phyloP scores from a whole-genome alignment of 2,113 vertebrate genomes.

The Elanoides forficatus region DNA sequence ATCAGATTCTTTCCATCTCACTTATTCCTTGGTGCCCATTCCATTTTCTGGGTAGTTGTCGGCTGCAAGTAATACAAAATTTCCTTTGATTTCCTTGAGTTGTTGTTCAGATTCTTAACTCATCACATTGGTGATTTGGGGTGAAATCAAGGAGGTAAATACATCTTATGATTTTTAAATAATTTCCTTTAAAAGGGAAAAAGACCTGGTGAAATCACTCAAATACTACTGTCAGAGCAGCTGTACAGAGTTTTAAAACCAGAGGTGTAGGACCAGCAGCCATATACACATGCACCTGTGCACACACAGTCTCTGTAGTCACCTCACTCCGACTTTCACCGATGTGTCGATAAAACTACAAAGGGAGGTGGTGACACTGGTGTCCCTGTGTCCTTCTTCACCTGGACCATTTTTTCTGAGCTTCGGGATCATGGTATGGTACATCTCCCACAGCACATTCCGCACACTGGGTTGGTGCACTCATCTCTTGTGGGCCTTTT shows the following conservation, averaged over 20 bases:
- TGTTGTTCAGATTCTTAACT: not conserved
- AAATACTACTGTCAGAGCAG: not conserved
- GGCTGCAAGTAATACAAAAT: not conserved
- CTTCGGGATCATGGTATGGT: not conserved
- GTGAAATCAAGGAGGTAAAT: not conserved
- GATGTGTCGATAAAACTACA: not conserved
- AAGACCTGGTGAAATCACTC: not conserved
- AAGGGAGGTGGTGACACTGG: not conserved
- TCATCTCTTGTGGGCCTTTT: not conserved
- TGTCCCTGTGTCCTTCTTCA: not conserved
- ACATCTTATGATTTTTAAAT: not conserved
- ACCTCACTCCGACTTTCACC: not conserved
- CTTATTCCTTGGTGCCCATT: not conserved
- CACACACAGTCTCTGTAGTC: not conserved
- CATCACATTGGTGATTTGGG: not conserved
- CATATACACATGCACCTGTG: not conserved
- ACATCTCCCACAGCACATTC: not conserved
- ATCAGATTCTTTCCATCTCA: constrained; percentile 29
- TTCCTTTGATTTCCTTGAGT: not conserved
- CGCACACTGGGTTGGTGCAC: not conserved
- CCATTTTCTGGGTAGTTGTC: not conserved
- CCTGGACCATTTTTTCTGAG: not conserved
- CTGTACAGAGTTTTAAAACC: not conserved
- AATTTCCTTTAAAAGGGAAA: not conserved
- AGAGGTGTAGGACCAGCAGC: not conserved